These are phyloP conservation scores for Aphodius granarius DNA, from an alignment of 2,888 invertebrate species.

Conservation along the genomic window DNA sequence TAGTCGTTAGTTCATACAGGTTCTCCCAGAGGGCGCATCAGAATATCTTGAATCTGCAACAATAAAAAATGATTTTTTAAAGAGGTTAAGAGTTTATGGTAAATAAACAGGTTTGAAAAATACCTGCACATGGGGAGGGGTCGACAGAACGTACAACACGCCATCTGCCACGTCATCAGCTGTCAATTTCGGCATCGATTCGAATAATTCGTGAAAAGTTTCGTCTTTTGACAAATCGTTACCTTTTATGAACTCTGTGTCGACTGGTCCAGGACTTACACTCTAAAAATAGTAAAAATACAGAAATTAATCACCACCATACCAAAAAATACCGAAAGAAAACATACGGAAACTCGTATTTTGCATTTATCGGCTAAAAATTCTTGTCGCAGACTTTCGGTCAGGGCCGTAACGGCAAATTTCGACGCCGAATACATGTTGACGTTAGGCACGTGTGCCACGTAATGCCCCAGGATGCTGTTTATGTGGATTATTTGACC, in stretches of 20 bases:
- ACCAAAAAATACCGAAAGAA: background rate
- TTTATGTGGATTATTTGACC: conserved; percentile 42
- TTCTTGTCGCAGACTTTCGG: conserved; percentile 49
- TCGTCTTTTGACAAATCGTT: conserved; percentile 13
- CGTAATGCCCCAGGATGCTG: conserved; percentile 40
- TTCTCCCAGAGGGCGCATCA: conserved; percentile 34
- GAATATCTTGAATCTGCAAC: conserved; percentile 34
- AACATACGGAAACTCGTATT: conserved; percentile 46
- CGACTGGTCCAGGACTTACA: conserved; percentile 40
- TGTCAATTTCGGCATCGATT: conserved; percentile 31
- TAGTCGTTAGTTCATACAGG: conserved; percentile 28
- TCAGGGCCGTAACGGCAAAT: conserved; percentile 47
- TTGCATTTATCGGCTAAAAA: conserved; percentile 41
- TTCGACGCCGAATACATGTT: conserved; percentile 44
- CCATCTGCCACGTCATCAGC: conserved; percentile 47
- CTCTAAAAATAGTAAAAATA: conserved; percentile 36
- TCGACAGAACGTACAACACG: conserved; percentile 43
- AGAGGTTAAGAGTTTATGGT: too few relatives aligned
- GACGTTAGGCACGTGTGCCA: conserved; percentile 35
- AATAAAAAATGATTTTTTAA: background rate
- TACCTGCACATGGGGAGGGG: conserved; percentile 49
- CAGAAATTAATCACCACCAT: background rate
- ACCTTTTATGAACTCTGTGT: conserved; percentile 31
- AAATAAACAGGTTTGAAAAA: conserved; percentile 1
- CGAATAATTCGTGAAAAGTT: conserved; percentile 19